phyloP scores from a whole-genome alignment of 1,140 invertebrate genomes.

The Platorchestia sp. region DNA sequence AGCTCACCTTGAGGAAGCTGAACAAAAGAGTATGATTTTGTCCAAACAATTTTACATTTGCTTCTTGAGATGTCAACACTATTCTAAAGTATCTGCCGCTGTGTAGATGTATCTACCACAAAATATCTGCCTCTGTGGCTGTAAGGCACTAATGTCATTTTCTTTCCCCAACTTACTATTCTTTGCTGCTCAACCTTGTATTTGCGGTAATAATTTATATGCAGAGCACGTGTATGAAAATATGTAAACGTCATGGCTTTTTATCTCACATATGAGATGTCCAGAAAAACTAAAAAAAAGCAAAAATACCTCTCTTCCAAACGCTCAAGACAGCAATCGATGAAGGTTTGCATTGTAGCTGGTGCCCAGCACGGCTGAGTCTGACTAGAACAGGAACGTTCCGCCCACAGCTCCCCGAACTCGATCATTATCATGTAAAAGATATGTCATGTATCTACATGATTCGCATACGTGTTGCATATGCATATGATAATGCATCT shows the following conservation, averaged over 20 bases:
- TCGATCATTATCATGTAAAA: too few species aligned
- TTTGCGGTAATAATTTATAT: not conserved
- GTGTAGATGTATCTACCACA: too few species aligned
- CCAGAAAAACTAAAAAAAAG: not conserved
- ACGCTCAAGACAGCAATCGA: not conserved
- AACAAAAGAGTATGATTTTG: not conserved
- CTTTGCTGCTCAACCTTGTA: too few species aligned
- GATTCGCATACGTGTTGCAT: too few species aligned
- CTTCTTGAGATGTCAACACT: not conserved
- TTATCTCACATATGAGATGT: not conserved
- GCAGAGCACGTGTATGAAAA: not conserved
- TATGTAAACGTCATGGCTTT: not conserved
- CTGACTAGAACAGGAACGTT: too few species aligned
- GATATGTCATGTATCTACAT: too few species aligned
- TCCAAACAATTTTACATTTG: not conserved
- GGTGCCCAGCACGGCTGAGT: not conserved
- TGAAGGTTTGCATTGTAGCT: not conserved
- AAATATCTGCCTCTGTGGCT: too few species aligned
- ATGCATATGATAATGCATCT: too few species aligned
- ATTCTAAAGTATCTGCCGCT: not conserved
- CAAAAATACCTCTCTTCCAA: not conserved
- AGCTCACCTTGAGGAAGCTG: not conserved
- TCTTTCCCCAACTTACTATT: too few species aligned
- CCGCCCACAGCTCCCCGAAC: too few species aligned
- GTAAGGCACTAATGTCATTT: too few species aligned